Percentiles rank a stretch among this genome's conserved stretches.
These are phyloP conservation scores for Chalcis sispes DNA, from an alignment of 2,888 invertebrate genomes.

Conservation along the genomic window DNA sequence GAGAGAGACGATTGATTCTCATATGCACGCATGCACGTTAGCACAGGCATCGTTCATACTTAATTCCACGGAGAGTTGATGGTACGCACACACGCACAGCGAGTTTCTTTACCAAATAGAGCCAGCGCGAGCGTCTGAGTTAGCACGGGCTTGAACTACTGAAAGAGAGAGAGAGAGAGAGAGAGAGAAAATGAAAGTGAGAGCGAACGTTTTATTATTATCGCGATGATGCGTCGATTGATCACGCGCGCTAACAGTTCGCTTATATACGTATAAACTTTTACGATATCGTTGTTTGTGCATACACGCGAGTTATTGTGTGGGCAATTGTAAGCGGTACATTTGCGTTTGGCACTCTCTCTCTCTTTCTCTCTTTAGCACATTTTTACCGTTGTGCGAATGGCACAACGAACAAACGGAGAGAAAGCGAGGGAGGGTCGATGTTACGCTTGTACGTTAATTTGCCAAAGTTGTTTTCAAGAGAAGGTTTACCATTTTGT, in stretches of 20 bases:
- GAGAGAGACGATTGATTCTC: too few species aligned
- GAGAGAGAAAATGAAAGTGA: neutral
- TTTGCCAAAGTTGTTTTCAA: too few species aligned
- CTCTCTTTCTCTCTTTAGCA: too few species aligned
- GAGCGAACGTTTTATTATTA: conserved; percentile 31
- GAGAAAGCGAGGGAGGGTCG: too few species aligned
- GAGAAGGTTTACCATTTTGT: too few species aligned
- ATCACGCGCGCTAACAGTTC: neutral
- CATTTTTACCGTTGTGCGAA: too few species aligned
- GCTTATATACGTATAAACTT: neutral
- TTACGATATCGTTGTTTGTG: neutral
- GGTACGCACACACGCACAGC: too few species aligned
- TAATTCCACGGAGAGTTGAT: conserved; percentile 30
- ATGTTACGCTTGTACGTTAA: too few species aligned
- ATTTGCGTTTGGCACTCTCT: too few species aligned
- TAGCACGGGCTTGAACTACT: conserved; percentile 16
- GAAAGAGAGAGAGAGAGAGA: neutral
- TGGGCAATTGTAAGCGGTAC: too few species aligned
- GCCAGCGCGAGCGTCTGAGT: conserved; percentile 17
- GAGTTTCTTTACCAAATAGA: conserved; percentile 43
- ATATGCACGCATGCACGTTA: neutral
- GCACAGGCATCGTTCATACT: conserved; percentile 18
- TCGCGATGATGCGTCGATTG: conserved; percentile 46
- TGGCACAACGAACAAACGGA: too few species aligned
- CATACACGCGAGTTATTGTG: neutral